Base-by-base conservation (phyloP, 2,797 vertebrate genomes). In the Buceros bicornis region DNA sequence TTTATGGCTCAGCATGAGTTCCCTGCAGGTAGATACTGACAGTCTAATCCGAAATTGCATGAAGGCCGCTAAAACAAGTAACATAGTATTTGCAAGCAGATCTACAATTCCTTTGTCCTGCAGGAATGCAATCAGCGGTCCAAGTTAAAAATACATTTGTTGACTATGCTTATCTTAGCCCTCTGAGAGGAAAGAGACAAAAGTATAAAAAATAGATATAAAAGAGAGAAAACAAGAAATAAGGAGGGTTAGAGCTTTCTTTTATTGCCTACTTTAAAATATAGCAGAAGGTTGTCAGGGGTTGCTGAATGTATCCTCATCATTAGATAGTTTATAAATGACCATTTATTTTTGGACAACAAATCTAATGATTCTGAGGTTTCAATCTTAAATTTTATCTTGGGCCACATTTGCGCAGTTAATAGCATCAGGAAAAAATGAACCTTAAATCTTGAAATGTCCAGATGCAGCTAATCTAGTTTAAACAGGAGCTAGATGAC, bases 1-100 rank as follows among this genome's bases (percentile, higher is more conserved):
- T 95, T 94, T 95, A 92, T 92, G 69, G 92, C 92, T 94, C 95
- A 95, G 88, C 87, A 89, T 4, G 65, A 92, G 80, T 87, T 92
- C 96, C 76, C 94, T 93, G 92, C 81, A 79, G 95, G 93, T 96
- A 91, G 81, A 72, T 72, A 74, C 71, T 77, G 86, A 95, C 93
- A 96, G 78, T 26, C 81, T 95, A 95, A 95, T 90, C 67, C 77
- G 90, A 78, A 95, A 87, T 85, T 93, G 25, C 81, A 87, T 87
- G 78, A 93, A 92, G 95, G 82, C 77, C 89, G 91, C 61, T 84
- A 62, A 95, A 93, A 94, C 80, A 90, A 74, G 57, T 89, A 93
- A 43, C 76, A 33, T 67, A 94, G 56, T 77, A 80, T 89, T 95
- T 94, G 81, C 81, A 74, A 90, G 81, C 45, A 77, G 60, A 31